Conservation (phyloP, 2,113 vertebrate genomes). For the Plotosus lineatus region DNA sequence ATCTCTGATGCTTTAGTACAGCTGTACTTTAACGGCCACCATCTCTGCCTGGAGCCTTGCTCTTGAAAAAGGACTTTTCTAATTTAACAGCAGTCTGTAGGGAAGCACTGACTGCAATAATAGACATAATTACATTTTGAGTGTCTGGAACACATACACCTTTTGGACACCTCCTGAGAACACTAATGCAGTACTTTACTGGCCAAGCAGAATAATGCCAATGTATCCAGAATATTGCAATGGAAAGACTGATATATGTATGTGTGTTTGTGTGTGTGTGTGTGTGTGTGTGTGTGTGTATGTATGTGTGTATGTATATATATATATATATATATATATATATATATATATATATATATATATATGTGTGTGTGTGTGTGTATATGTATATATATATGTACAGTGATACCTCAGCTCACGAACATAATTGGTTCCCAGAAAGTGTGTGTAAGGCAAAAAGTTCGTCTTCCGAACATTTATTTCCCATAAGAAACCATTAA, state of each 20-base stretch:
- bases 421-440: too few species aligned
- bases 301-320: too few species aligned
- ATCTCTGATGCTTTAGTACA: conserved; percentile 5
- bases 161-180: conserved; percentile 15
- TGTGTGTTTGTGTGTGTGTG: too few species aligned
- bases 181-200: conserved; percentile 8
- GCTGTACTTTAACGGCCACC: conserved; percentile 26
- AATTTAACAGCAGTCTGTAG: conserved; percentile 39
- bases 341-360: too few species aligned
- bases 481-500: too few species aligned
- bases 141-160: conserved; percentile 32
- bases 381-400: too few species aligned
- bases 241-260: neutral
- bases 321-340: too few species aligned
- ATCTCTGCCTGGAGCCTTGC: conserved; percentile 34
- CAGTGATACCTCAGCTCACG: too few species aligned
- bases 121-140: conserved; percentile 52
- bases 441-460: too few species aligned
- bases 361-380: too few species aligned
- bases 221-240: neutral
- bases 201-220: neutral
- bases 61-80: conserved; percentile 46
- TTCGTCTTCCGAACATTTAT: too few species aligned
- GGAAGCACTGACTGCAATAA: conserved; percentile 39
- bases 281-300: too few species aligned